Base-by-base conservation (phyloP, 37 sponge, comb jelly and placozoan genomes). In the Ephydatia muelleri region DNA sequence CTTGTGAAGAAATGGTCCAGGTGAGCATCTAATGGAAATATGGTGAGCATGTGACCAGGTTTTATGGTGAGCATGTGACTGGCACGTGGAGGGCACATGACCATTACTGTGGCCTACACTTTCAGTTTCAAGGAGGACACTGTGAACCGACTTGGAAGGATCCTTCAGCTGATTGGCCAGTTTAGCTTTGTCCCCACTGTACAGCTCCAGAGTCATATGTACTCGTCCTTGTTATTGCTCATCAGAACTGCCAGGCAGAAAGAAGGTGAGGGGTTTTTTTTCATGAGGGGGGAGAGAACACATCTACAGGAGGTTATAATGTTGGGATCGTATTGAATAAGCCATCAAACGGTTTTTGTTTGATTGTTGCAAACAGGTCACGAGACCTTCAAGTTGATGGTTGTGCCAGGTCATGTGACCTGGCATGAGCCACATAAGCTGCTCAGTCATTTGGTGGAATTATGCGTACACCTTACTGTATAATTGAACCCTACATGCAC, bases 1-100 rank as follows among this genome's bases (percentile, higher is more conserved):
- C 78, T 90, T 40, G 39, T 86, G 40, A 85, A 57, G 47, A 85
- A 82, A 76, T 90, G 86, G 86, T 21, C 36, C 30, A 77, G 85
- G 85, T 83, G 47, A 69, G 37, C 13, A 22, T n/a, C 13, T 72
- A 22, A 22, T 14, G 66, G 14, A 65, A 22, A 14, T 21, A 14
- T 22, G 66, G 66, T 21, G 19, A 22, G 14, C 66, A 65, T 21
- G 19, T 21, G 14, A 14, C 14, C 21, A 21, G 14, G 66, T 22
- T 65, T 21, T 22, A 65, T 22, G 66, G 66, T 34, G 12, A 30
- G 32, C 72, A 71, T 16, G 32, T 82, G 48, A 82, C 36, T 3
- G 3, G 27, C 26, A 71, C 32, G 25, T 30, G 29, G 32, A 0
- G 12, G 12, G 31, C 72, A 26, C 21, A 3, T 33, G 32, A 9